Conservation (phyloP, 2,888 invertebrate genomes). For the Anthophora plumipes region DNA sequence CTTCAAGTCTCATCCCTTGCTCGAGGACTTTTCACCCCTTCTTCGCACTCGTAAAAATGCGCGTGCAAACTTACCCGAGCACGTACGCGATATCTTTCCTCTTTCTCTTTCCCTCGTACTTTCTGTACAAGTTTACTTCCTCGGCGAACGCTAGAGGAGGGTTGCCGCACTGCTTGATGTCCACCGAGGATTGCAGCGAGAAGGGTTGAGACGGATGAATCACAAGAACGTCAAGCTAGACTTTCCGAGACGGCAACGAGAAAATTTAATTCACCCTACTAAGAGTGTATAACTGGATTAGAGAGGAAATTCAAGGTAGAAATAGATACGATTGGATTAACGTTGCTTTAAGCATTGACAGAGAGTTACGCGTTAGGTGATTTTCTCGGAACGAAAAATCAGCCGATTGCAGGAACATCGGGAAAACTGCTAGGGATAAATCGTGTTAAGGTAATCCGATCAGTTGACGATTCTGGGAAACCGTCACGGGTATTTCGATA, state of each 20-base stretch:
- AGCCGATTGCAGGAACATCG: background rate
- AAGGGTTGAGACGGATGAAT: slow-evolving; percentile 54
- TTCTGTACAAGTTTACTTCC: background rate
- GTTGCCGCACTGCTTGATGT: slow-evolving; percentile 21
- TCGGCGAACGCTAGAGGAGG: slow-evolving; percentile 33
- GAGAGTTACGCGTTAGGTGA: too few relatives aligned
- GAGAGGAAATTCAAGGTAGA: background rate
- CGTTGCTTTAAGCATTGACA: background rate
- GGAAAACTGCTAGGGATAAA: slow-evolving; percentile 27
- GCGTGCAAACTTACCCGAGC: slow-evolving; percentile 66
- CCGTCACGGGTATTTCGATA: slow-evolving; percentile 36
- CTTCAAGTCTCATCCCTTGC: slow-evolving; percentile 41
- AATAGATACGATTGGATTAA: background rate
- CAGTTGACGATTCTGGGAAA: slow-evolving; percentile 4
- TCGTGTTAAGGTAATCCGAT: slow-evolving; percentile 35
- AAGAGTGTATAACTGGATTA: too few relatives aligned
- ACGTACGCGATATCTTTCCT: slow-evolving; percentile 54
- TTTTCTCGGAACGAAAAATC: background rate
- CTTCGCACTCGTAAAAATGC: slow-evolving; percentile 67
- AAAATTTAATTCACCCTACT: background rate
- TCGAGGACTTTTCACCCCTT: slow-evolving; percentile 53
- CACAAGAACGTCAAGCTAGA: slow-evolving; percentile 27
- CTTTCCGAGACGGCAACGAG: slow-evolving; percentile 12
- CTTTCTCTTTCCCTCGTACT: background rate
- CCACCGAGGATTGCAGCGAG: slow-evolving; percentile 41